A percentile compares a stretch with the other conserved stretches of the same genome.
Evolutionary conservation across 2,797 vertebrate genomes (phyloP).

Genomic region (Galaxias olidus): DNA sequence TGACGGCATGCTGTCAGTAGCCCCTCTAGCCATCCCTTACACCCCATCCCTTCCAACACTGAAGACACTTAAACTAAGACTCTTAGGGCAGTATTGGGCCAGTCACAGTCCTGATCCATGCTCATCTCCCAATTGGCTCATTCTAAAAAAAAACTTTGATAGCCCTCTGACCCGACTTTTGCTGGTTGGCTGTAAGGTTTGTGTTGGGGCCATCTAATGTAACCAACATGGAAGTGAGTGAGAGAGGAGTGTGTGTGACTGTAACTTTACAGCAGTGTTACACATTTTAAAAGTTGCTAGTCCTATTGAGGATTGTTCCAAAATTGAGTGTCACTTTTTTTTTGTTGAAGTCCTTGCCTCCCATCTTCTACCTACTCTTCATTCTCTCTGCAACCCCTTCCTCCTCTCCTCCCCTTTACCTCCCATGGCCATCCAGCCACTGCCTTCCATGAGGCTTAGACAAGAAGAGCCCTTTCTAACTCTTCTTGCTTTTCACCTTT

Average conservation of each 20-base stretch:
- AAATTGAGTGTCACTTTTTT: background rate
- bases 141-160: slow-evolving; percentile 46
- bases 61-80: slow-evolving; percentile 36
- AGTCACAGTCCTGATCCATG: slow-evolving; percentile 51
- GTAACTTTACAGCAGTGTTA: background rate
- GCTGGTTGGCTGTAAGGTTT: background rate
- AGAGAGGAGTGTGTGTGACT: slow-evolving; percentile 1
- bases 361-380: slow-evolving; percentile 11
- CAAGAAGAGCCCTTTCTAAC: slow-evolving; percentile 48
- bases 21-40: background rate
- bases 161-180: slow-evolving; percentile 44
- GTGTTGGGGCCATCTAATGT: slow-evolving; percentile 10
- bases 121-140: slow-evolving; percentile 61
- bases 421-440: too few relatives aligned
- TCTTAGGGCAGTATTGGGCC: slow-evolving; percentile 40
- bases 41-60: too few relatives aligned
- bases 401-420: slow-evolving; percentile 10
- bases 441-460: slow-evolving; percentile 4
- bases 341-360: background rate
- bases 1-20: too few relatives aligned
- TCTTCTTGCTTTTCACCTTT: slow-evolving; percentile 40
- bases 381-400: slow-evolving; percentile 7
- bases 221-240: slow-evolving; percentile 3
- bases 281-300: background rate
- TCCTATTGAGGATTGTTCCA: background rate